Evolutionary conservation across 2,888 invertebrate genomes (phyloP).

Genomic region (Bellardia bayeri): DNA sequence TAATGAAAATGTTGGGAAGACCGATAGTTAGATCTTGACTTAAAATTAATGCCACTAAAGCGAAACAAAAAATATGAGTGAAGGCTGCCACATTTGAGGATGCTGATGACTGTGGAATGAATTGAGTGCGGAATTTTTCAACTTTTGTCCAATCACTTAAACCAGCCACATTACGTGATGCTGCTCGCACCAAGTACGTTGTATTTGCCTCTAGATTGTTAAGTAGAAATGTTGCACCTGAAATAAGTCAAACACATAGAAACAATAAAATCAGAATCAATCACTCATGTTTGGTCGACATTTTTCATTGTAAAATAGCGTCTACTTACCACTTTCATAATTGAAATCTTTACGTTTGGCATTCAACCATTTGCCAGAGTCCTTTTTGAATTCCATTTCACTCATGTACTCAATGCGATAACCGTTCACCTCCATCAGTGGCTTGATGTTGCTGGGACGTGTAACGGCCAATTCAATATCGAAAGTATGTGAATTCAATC

Average conservation of each 20-base stretch:
- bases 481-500: constrained; percentile 84
- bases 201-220: constrained; percentile 85
- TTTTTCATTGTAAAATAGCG: not conserved
- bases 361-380: constrained; percentile 83
- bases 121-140: constrained; percentile 81
- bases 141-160: constrained; percentile 83
- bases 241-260: constrained; percentile 24
- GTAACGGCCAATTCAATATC: constrained; percentile 83
- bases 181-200: constrained; percentile 85
- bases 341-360: constrained; percentile 82
- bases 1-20: not conserved
- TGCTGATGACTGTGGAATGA: constrained; percentile 80
- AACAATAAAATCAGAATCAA: not conserved
- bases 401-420: constrained; percentile 83
- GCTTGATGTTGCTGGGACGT: constrained; percentile 72
- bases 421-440: constrained; percentile 83
- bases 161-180: constrained; percentile 86
- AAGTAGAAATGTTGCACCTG: constrained; percentile 85
- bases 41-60: constrained; percentile 71
- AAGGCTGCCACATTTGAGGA: constrained; percentile 65
- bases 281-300: not conserved
- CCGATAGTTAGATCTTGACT: constrained; percentile 67
- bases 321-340: constrained; percentile 82
- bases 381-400: constrained; percentile 81
- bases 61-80: constrained; percentile 69